Conservation (phyloP, 2,113 vertebrate species). For the Neolamprologus brichardi region DNA sequence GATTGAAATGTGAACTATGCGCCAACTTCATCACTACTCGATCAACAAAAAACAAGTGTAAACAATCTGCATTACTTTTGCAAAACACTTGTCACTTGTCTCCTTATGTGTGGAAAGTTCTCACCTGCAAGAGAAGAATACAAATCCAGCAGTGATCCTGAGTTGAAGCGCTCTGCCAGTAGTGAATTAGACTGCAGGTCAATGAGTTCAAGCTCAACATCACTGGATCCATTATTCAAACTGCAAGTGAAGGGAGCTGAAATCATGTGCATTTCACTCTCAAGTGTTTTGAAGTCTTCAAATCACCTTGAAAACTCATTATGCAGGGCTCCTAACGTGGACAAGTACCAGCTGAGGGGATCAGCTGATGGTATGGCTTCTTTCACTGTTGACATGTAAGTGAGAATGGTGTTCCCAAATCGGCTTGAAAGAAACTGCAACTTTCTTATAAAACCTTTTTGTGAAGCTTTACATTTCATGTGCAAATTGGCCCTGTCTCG, state of each 20-base stretch:
- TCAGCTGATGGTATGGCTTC: background rate
- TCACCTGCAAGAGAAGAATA: background rate
- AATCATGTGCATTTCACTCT: background rate
- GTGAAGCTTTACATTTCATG: background rate
- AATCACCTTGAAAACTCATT: background rate
- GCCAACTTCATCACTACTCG: background rate
- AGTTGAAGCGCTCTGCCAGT: background rate
- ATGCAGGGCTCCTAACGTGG: background rate
- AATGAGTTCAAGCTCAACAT: background rate
- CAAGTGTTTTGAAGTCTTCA: background rate
- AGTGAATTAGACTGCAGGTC: background rate
- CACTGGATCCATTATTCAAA: background rate
- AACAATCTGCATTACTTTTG: background rate
- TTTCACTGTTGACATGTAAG: background rate
- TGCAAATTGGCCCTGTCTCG: background rate
- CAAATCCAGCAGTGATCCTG: background rate
- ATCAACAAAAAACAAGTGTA: background rate
- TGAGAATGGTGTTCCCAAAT: background rate
- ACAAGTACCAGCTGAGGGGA: background rate
- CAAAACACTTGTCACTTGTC: background rate
- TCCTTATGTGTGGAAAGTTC: background rate
- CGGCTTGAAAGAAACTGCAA: background rate
- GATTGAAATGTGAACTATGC: background rate
- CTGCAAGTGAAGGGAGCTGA: background rate
- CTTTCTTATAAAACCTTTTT: background rate